Base-by-base conservation (phyloP, 1,140 invertebrate genomes). In the Steinernema khuongi region DNA sequence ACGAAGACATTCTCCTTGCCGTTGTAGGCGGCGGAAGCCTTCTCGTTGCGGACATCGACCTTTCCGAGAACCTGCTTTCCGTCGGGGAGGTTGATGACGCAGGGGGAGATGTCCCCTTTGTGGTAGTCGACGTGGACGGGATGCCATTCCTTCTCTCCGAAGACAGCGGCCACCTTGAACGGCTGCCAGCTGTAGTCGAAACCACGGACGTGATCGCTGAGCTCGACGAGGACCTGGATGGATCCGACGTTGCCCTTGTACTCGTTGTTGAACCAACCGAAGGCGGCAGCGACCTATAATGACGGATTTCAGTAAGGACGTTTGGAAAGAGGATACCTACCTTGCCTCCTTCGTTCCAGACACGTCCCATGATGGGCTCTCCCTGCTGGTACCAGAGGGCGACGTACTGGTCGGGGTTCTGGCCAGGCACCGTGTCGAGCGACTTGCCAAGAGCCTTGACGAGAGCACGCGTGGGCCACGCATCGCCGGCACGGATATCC, bases 261-360 rank as follows among this genome's bases (percentile, higher is more conserved):
- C 71, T 79, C 79, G 19, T 81, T 33, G 14, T 71, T 72, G 7
- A 36, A 41, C 79, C 79, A 79, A 14, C 50, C 36, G 69, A 79
- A 79, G 31, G 31, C 44, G 33, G 79, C 79, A 1, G 74, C 77
- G 29, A 80, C 72, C 74, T 81, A 79, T 18, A 69, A 67, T 1
- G 76, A n/a, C 73, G 29, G 0, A 0, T 70, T 1, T 30, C 0
- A n/a, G n/a, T 17, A 43, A n/a, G n/a, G n/a, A n/a, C n/a, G n/a
- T n/a, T n/a, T n/a, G n/a, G 41, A 43, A 41, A 29, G 68, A 41
- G 19, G 7, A 26, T 11, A 67, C 29, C 4, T 28, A 80, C 36
- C 74, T 81, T 81, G 31, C 79, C 80, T 14, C 69, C 70, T n/a
- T 80, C 80, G 33, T 81, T 79, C 77, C 74, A 81, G 67, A 81